Percentiles rank a stretch among this genome's conserved stretches.
Conservation (phyloP, 2,888 invertebrate genomes). For the Encarsia formosa region DNA sequence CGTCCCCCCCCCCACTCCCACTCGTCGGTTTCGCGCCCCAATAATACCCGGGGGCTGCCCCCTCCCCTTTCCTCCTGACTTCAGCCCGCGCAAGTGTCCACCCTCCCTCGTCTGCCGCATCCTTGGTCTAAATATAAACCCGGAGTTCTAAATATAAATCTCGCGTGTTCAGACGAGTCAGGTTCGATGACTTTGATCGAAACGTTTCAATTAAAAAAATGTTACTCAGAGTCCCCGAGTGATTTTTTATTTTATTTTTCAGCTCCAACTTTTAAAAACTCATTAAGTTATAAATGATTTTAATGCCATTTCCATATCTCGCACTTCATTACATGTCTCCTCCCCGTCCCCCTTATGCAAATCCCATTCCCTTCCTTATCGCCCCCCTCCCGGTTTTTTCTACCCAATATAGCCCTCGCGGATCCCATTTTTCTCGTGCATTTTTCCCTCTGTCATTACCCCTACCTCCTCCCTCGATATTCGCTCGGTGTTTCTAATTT, state of each 20-base stretch:
- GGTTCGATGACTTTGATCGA: no score
- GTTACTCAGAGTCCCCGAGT: no score
- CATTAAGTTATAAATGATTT: no score
- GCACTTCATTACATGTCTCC: no score
- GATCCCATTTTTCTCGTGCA: not conserved
- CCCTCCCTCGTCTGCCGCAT: not conserved
- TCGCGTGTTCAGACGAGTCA: no score
- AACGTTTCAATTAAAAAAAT: no score
- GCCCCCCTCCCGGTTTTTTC: slow-evolving; percentile 6
- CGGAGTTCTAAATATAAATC: no score
- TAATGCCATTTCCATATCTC: no score
- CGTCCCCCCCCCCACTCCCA: not conserved
- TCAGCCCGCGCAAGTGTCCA: not conserved
- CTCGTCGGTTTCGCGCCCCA: not conserved
- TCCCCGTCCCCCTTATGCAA: not conserved
- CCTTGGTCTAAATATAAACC: no score
- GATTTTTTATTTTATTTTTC: no score
- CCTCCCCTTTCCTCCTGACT: not conserved
- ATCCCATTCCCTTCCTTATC: not conserved
- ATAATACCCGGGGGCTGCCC: not conserved
- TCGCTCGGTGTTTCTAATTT: not conserved
- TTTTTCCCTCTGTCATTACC: slow-evolving; percentile 4
- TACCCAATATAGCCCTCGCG: slow-evolving; percentile 1
- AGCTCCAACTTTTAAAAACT: no score
- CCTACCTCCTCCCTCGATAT: slow-evolving; percentile 2